These are phyloP conservation scores for Esperia sulphurella DNA, from an alignment of 2,888 invertebrate species.

Conservation along the genomic window DNA sequence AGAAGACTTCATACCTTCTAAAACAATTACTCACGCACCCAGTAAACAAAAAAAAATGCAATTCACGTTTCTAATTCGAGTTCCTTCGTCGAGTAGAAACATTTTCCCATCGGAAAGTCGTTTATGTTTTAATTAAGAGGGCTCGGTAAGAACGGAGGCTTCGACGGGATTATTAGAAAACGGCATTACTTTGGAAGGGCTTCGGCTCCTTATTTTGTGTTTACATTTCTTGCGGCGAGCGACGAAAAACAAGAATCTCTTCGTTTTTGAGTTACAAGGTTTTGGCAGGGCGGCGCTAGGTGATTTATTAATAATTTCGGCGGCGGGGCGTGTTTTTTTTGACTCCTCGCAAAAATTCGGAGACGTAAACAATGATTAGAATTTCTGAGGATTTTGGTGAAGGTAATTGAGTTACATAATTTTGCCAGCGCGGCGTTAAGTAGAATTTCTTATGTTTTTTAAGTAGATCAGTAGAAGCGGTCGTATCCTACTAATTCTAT, in stretches of 20 bases:
- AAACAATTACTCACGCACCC: neutral
- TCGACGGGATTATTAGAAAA: slow-evolving; percentile 52
- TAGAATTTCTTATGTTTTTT: no score
- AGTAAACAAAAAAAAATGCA: slow-evolving; percentile 24
- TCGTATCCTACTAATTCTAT: no score
- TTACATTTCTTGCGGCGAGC: slow-evolving; percentile 6
- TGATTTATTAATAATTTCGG: neutral
- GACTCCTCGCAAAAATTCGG: neutral
- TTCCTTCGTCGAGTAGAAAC: slow-evolving; percentile 16
- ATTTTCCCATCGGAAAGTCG: slow-evolving; percentile 44
- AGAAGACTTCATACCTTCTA: neutral
- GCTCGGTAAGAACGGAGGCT: slow-evolving; percentile 36
- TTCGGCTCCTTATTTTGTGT: slow-evolving; percentile 31
- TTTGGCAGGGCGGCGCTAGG: neutral
- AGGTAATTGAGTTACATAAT: no score
- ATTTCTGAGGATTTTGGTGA: no score
- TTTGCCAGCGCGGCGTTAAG: no score
- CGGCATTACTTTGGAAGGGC: slow-evolving; percentile 30
- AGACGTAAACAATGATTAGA: no score
- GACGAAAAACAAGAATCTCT: neutral
- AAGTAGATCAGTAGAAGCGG: no score
- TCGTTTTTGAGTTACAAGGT: slow-evolving; percentile 1
- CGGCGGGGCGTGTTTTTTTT: neutral
- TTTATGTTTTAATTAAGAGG: slow-evolving; percentile 65
- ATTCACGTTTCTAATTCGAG: slow-evolving; percentile 36